phyloP scores from a whole-genome alignment of 2,113 vertebrate species.

The Megaleporinus macrocephalus region DNA sequence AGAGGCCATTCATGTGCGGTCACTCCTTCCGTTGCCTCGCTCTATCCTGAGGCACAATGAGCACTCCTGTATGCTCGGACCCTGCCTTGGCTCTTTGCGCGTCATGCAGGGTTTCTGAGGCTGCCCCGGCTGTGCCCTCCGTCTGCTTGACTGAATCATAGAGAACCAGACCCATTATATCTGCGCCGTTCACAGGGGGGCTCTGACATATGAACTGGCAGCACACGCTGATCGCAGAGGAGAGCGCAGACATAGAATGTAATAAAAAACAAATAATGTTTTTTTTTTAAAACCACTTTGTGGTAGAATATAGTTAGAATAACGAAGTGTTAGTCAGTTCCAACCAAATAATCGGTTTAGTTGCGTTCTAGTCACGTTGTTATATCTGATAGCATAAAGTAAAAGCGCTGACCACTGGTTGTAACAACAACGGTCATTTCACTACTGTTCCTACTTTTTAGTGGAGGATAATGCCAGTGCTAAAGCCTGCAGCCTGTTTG shows the following conservation, averaged over 20 bases:
- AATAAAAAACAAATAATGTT: background rate
- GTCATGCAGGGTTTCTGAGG: slow-evolving; percentile 25
- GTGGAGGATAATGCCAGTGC: no score
- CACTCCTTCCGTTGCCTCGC: background rate
- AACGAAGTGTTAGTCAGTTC: no score
- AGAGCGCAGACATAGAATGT: background rate
- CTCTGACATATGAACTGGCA: background rate
- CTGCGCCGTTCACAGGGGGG: background rate
- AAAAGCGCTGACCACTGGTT: no score
- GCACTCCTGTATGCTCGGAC: slow-evolving; percentile 31
- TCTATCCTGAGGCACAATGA: slow-evolving; percentile 42
- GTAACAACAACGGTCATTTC: no score
- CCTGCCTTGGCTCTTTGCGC: slow-evolving; percentile 29
- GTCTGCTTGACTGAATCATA: background rate
- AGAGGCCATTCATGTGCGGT: slow-evolving; percentile 27
- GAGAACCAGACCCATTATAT: background rate
- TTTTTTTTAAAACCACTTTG: no score
- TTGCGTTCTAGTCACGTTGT: background rate
- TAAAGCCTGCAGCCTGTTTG: no score
- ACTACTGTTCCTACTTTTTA: no score
- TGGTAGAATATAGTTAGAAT: no score
- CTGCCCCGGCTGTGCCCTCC: slow-evolving; percentile 7
- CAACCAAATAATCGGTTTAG: no score
- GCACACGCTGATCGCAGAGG: background rate
- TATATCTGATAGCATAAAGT: background rate